Evolutionary conservation across 2,888 invertebrate genomes (phyloP).

Genomic region (Acronicta aceris): DNA sequence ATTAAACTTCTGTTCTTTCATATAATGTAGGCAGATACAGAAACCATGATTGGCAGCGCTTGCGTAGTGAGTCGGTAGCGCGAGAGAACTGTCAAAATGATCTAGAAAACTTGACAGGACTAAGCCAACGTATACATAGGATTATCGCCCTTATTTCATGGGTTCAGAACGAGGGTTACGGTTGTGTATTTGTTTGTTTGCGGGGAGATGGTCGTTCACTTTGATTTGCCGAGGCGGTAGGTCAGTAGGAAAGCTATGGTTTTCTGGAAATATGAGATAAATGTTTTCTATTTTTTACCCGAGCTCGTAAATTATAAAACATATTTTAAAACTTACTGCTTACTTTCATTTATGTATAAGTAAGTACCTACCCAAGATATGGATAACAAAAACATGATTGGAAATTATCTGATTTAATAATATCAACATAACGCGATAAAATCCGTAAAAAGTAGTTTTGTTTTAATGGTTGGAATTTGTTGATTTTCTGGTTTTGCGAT

Average conservation of each 20-base stretch:
- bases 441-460: too few relatives aligned
- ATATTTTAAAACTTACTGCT: neutral
- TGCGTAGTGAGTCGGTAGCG: conserved; percentile 71
- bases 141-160: conserved; percentile 37
- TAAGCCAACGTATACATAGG: conserved; percentile 28
- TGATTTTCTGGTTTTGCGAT: too few relatives aligned
- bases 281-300: too few relatives aligned
- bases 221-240: conserved; percentile 74
- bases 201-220: conserved; percentile 65
- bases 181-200: conserved; percentile 64
- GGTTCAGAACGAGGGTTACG: conserved; percentile 37
- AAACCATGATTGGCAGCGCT: conserved; percentile 68
- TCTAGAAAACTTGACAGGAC: conserved; percentile 67
- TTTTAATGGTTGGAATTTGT: too few relatives aligned
- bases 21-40: conserved; percentile 36
- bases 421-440: neutral
- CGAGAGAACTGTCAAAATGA: conserved; percentile 84
- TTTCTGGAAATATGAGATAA: conserved; percentile 11
- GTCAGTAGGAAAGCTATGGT: conserved; percentile 63
- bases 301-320: neutral
- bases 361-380: too few relatives aligned
- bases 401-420: too few relatives aligned
- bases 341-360: too few relatives aligned
- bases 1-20: conserved; percentile 22
- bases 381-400: too few relatives aligned